Evolutionary conservation across 2,113 vertebrate species (phyloP).

Genomic region (Chloebia gouldiae): DNA sequence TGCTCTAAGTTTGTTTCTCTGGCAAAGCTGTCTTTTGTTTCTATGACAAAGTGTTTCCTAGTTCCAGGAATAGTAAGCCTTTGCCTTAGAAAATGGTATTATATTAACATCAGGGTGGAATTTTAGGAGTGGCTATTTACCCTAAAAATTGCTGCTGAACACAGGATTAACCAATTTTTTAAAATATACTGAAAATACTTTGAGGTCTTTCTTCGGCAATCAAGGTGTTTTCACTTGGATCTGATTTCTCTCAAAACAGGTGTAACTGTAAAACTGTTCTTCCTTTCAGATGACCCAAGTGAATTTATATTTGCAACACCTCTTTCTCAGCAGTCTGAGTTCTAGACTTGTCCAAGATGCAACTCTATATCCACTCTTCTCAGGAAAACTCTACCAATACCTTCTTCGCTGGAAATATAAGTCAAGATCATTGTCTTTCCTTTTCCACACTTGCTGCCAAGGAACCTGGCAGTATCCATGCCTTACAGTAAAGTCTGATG

Average conservation of each 20-base stretch:
- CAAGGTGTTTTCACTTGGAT: not conserved
- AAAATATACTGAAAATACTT: not conserved
- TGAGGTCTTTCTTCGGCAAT: not conserved
- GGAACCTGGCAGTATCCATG: not conserved
- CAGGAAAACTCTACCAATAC: not conserved
- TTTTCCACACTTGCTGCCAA: not conserved
- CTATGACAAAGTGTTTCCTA: not conserved
- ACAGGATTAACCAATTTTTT: not conserved
- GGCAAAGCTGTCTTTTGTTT: not conserved
- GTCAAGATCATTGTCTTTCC: not conserved
- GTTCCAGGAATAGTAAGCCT: not conserved
- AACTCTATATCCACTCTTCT: not conserved
- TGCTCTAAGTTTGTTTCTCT: not conserved
- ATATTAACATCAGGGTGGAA: not conserved
- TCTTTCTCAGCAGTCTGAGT: not conserved
- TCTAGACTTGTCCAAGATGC: not conserved
- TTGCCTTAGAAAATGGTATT: not conserved
- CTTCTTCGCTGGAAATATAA: not conserved
- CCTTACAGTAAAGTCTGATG: not conserved
- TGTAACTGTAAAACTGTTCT: not conserved
- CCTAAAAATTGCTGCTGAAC: not conserved
- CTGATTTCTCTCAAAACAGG: not conserved
- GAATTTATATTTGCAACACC: not conserved
- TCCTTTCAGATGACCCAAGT: not conserved
- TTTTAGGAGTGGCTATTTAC: not conserved